These are phyloP conservation scores for Leptinotarsa lineolata DNA, from an alignment of 1,140 invertebrate genomes.

Conservation along the genomic window DNA sequence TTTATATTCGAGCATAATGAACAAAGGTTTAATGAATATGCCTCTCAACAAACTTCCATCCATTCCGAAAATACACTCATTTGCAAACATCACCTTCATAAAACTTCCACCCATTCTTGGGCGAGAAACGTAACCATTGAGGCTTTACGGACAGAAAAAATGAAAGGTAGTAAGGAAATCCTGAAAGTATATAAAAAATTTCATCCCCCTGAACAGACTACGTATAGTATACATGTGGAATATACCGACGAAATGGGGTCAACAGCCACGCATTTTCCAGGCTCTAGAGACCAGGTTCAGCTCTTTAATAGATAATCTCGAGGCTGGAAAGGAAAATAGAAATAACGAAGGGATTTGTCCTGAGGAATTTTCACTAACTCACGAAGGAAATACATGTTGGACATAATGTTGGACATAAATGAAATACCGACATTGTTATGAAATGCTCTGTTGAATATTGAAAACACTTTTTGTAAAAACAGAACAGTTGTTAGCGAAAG, in stretches of 20 bases:
- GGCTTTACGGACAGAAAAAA: background rate
- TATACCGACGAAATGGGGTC: background rate
- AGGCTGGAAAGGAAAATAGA: too few species aligned
- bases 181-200: background rate
- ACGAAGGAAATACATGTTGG: too few species aligned
- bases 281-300: background rate
- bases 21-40: too few species aligned
- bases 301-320: too few species aligned
- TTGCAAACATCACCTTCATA: slow-evolving; percentile 2
- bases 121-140: background rate
- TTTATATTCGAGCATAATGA: too few species aligned
- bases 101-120: background rate
- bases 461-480: too few species aligned
- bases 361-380: too few species aligned
- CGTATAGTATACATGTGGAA: background rate
- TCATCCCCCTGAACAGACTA: background rate
- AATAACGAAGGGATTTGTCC: too few species aligned
- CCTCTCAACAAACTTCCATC: background rate
- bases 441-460: too few species aligned
- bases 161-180: background rate
- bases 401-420: too few species aligned
- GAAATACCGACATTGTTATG: too few species aligned
- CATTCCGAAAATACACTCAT: background rate
- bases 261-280: background rate
- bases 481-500: too few species aligned